These are phyloP conservation scores for Andrena dorsata DNA, from an alignment of 2,888 invertebrate species.

Conservation along the genomic window DNA sequence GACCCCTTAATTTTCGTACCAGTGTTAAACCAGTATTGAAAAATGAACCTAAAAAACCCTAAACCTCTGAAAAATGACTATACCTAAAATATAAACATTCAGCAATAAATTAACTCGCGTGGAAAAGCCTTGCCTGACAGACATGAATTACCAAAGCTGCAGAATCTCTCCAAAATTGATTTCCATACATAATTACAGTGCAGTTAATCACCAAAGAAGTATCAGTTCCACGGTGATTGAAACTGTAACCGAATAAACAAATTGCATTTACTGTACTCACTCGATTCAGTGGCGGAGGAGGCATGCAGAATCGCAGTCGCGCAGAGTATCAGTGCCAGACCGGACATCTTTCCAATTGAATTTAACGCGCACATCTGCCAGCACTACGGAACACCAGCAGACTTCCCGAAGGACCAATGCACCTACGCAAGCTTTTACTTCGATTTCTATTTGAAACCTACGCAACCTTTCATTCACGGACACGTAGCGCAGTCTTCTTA, in stretches of 20 bases:
- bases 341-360: slow-evolving; percentile 32
- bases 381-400: not conserved
- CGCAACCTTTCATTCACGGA: slow-evolving; percentile 35
- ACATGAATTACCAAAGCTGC: too few relatives aligned
- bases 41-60: too few relatives aligned
- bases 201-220: too few relatives aligned
- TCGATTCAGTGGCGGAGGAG: slow-evolving; percentile 4
- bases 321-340: slow-evolving; percentile 5
- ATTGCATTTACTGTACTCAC: slow-evolving; percentile 47
- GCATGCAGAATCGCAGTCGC: not conserved
- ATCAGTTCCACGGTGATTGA: not conserved
- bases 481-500: slow-evolving; percentile 21
- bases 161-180: too few relatives aligned
- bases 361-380: not conserved
- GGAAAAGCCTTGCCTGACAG: too few relatives aligned
- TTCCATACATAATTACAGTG: too few relatives aligned
- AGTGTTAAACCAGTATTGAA: too few relatives aligned
- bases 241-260: not conserved
- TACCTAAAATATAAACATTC: too few relatives aligned
- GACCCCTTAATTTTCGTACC: too few relatives aligned
- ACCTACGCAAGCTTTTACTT: slow-evolving; percentile 17
- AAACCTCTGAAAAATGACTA: too few relatives aligned
- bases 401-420: slow-evolving; percentile 43
- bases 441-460: slow-evolving; percentile 52
- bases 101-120: too few relatives aligned